Evolutionary conservation across 2,113 vertebrate species (phyloP), one percentile per base, ranked within the genome.

Genomic region (Lepisosteus oculatus): DNA sequence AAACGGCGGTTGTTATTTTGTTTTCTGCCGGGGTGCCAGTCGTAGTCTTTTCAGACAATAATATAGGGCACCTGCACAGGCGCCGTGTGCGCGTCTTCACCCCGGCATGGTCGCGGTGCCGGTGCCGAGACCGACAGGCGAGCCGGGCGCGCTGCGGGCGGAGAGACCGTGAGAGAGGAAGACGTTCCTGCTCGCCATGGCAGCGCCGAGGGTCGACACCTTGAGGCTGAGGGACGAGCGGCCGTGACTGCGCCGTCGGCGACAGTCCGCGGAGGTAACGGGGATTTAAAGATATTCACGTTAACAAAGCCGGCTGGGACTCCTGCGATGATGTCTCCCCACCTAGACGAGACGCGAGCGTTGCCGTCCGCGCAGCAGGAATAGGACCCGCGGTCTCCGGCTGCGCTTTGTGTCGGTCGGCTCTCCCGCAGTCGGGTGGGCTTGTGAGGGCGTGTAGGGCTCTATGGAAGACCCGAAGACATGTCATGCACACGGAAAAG

Each of bases 401-500:
- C 63, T 68, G 29, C 73, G 69, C 67, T 66, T 55, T 67, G 77
- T 69, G 55, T 74, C 72, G 71, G n/a, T 61, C 69, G 8, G 70
- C 55, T 78, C 72, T 76, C 59, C 71, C 78, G 69, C 71, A 41
- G 66, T 72, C 72, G 74, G 74, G 79, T 81, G 73, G 81, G 77
- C 74, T 74, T 83, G 61, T 77, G 72, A 59, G 69, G 83, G 73
- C 76, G 78, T 76, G 78, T 68, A 72, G 76, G 78, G 81, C 75
- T 74, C 73, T 76, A 79, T 79, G 80, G 80, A 74, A 79, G 78
- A 80, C 80, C 74, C 57, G 80, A 77, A 88, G 86, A 88, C 82
- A 88, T 88, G 88, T 86, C 81, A 85, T 87, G 86, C 81, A 81
- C 86, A 77, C 81, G 83, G 74, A 86, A 87, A 74, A 88, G 82